Conservation (phyloP, 2,113 vertebrate species). For the Tachysurus vachellii region DNA sequence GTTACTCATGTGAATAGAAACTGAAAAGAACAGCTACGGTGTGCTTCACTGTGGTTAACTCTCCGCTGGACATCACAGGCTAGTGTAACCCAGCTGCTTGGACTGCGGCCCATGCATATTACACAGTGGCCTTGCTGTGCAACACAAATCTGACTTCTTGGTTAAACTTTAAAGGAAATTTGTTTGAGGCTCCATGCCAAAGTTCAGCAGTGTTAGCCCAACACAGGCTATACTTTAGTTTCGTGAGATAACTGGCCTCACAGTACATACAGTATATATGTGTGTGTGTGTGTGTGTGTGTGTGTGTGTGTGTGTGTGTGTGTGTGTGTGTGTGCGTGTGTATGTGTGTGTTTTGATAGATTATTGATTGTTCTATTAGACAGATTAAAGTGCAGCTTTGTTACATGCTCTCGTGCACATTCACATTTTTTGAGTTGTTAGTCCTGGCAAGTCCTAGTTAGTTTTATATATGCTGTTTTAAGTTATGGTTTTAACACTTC, state of each 20-base stretch:
- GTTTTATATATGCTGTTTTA: background rate
- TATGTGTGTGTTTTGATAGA: background rate
- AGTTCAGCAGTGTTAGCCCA: slow-evolving; percentile 10
- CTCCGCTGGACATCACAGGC: background rate
- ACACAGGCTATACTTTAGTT: background rate
- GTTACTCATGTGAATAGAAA: slow-evolving; percentile 23
- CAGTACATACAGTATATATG: background rate
- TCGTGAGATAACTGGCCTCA: background rate
- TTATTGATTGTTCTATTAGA: slow-evolving; percentile 21
- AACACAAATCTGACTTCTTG: background rate
- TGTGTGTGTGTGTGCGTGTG: no score
- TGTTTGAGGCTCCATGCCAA: slow-evolving; percentile 4
- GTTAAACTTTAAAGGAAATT: background rate
- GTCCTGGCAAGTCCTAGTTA: background rate
- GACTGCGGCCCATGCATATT: background rate
- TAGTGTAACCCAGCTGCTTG: background rate
- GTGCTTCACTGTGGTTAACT: background rate
- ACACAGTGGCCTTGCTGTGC: background rate
- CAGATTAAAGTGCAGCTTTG: background rate
- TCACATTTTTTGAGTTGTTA: background rate
- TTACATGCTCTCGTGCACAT: background rate
- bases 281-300: no score
- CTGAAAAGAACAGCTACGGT: slow-evolving; percentile 1
- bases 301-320: no score
- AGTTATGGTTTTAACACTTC: background rate